Evolutionary conservation across 2,797 vertebrate species (phyloP), one percentile per base, ranked within the genome.

Genomic region (Podarcis siculus): DNA sequence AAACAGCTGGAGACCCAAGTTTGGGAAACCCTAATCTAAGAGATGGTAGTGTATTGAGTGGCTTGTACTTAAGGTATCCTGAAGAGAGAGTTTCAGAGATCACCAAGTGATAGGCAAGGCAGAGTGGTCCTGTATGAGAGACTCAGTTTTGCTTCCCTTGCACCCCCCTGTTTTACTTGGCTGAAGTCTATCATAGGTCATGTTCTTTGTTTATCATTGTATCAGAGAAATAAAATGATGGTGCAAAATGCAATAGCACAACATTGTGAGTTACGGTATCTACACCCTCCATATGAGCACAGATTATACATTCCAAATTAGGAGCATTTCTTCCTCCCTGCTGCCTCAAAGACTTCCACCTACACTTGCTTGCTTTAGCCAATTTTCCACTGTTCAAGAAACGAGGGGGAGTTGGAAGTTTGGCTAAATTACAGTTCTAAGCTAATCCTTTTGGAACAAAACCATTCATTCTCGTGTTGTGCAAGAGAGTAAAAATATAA

Each of bases 401-500:
- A 9, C 37, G 39, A 88, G 79, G 67, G n/a, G 82, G 82, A 35
- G 55, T 15, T 79, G 39, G 58, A 75, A 85, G 55, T 80, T 87
- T 32, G 90, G 81, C 75, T 76, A 42, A 80, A 77, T 80, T n/a
- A 0, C 84, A 89, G 67, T 79, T n/a, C 10, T 23, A n/a, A 10
- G 1, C 0, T 55, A 73, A 30, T 45, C 64, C 85, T 45, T 69
- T 86, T 85, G 71, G 32, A 91, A 88, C 86, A 83, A 92, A 91
- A 23, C 69, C 79, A 4, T 85, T 45, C 79, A 88, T 64, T 58
- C 58, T 83, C 78, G 17, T 72, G 89, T 69, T 89, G 0, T 76
- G 90, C 49, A 83, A 66, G 79, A 75, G 84, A 37, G 58, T 87
- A 83, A 91, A 91, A 55, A 2, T 58, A 37, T 78, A 58, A 64